Conservation (phyloP, 2,797 vertebrate species). For the Acanthiza pusilla region DNA sequence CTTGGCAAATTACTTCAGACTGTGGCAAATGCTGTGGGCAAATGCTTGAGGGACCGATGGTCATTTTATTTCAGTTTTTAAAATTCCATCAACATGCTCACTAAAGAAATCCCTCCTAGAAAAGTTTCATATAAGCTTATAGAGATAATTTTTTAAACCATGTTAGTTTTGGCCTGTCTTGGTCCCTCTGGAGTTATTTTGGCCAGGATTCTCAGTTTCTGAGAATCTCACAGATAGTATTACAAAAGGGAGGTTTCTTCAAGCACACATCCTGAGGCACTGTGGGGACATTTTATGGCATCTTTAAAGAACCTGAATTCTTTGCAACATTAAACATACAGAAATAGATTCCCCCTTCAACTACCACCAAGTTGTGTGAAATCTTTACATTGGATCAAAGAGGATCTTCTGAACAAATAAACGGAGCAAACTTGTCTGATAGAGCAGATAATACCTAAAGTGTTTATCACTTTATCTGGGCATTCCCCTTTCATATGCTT, state of each 20-base stretch:
- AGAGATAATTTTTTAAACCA: neutral
- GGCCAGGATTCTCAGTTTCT: neutral
- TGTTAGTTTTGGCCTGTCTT: neutral
- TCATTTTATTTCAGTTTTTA: slow-evolving; percentile 41
- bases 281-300: neutral
- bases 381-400: neutral
- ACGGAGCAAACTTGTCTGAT: neutral
- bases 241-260: slow-evolving; percentile 12
- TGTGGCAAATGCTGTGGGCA: neutral
- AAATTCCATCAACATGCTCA: neutral
- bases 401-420: neutral
- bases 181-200: slow-evolving; percentile 20
- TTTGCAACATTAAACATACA: neutral
- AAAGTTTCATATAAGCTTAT: neutral
- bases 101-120: slow-evolving; percentile 5
- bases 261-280: neutral
- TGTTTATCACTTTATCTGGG: neutral
- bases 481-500: neutral
- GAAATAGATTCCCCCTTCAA: neutral
- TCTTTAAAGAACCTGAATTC: neutral
- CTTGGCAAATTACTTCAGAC: slow-evolving; percentile 46
- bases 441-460: neutral
- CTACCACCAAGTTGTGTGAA: neutral
- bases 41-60: neutral
- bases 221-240: slow-evolving; percentile 29